Evolutionary conservation across 2,113 vertebrate species (phyloP), one percentile per base, ranked within the genome.

Genomic region (Cochlearius cochlearius): DNA sequence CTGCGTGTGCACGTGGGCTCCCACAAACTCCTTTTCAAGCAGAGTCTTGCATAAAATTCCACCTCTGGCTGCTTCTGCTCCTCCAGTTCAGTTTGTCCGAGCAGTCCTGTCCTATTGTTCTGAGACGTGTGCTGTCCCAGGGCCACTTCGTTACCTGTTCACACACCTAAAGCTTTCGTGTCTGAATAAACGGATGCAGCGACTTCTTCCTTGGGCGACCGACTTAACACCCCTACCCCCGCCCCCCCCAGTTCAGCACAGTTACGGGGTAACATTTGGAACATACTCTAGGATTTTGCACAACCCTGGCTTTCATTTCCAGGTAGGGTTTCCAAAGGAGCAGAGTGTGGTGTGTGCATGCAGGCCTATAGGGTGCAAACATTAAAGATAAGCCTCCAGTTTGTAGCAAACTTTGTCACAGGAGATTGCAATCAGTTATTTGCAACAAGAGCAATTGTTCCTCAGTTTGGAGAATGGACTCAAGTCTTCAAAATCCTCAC

Each of bases 131-230:
- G 0, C 19, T 68, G 53, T 27, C 30, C 25, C 53, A 25, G 34
- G 29, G 38, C 29, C 4, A 2, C 26, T 15, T 52, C 5, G 8
- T 36, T 34, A 29, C 41, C 11, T 49, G 3, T 19, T 71, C 47
- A 16, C 1, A 0, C 0, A 1, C 50, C 27, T 34, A 20, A 34
- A 18, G 18, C 39, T n/a, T 26, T n/a, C 3, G 1, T 2, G 12
- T 23, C 27, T 36, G 39, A 27, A 8, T 26, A 19, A 16, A 23
- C 3, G 8, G 39, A 21, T 6, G 4, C 9, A 25, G 4, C 32
- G 17, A 34, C 21, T 11, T 27, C 18, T 59, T 38, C 45, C 38
- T 6, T 9, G 5, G 45, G 13, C 8, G 11, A 30, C 36, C 13
- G 60, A 39, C 32, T 8, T 6, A 1, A 53, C n/a, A n/a, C n/a